Percentiles rank a stretch among this genome's conserved stretches.
These are phyloP conservation scores for Clamator glandarius DNA, from an alignment of 2,797 vertebrate genomes.

Conservation along the genomic window DNA sequence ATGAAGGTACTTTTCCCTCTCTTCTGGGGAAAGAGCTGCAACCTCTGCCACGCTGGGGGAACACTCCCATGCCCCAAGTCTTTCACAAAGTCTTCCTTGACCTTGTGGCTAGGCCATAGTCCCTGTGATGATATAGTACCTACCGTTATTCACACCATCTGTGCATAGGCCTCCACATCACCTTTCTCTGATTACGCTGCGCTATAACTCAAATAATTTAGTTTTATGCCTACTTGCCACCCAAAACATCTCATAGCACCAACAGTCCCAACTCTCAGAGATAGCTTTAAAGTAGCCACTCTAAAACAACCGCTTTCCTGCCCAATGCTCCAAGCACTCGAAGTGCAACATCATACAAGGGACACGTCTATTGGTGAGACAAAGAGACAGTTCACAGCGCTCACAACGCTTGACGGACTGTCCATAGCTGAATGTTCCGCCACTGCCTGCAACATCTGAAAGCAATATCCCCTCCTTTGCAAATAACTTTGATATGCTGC, in stretches of 20 bases:
- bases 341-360: background rate
- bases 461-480: background rate
- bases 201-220: background rate
- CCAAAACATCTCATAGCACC: background rate
- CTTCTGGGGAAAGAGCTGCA: background rate
- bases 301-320: background rate
- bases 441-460: background rate
- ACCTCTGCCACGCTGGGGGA: background rate
- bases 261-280: background rate
- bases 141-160: background rate
- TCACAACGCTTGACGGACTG: background rate
- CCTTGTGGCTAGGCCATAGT: background rate
- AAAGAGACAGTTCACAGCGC: background rate
- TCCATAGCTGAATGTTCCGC: background rate
- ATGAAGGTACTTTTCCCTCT: background rate
- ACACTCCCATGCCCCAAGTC: background rate
- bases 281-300: background rate
- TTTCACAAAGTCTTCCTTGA: background rate
- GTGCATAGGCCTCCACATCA: background rate
- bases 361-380: background rate
- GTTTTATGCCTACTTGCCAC: background rate
- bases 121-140: background rate
- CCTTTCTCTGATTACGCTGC: background rate
- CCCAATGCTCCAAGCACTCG: fast-evolving
- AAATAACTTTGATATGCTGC: background rate